Conservation (phyloP, 2,888 invertebrate genomes). For the Flexamia atlantica region DNA sequence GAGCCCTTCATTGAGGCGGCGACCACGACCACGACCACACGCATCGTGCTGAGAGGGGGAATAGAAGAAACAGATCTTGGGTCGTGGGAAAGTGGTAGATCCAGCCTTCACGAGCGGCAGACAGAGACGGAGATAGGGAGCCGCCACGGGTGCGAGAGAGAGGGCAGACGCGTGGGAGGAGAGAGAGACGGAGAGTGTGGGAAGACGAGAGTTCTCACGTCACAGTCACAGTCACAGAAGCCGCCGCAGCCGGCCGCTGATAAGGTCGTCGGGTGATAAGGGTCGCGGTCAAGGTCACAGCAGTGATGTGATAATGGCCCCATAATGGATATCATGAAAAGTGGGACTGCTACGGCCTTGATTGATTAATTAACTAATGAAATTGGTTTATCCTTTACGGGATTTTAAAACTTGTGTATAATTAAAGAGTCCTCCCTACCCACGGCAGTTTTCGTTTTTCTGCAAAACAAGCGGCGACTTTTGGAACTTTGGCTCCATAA, state of each 20-base stretch:
- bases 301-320: too few species aligned
- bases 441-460: too few species aligned
- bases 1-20: constrained; percentile 25
- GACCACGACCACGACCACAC: constrained; percentile 74
- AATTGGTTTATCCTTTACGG: too few species aligned
- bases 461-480: too few species aligned
- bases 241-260: not conserved
- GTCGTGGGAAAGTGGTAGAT: constrained; percentile 43
- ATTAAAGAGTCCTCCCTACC: too few species aligned
- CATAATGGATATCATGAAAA: too few species aligned
- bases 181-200: constrained; percentile 33
- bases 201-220: constrained; percentile 26
- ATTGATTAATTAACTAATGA: too few species aligned
- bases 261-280: not conserved
- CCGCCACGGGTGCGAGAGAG: not conserved
- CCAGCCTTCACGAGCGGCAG: constrained; percentile 15
- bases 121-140: not conserved
- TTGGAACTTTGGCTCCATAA: too few species aligned
- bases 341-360: too few species aligned
- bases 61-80: constrained; percentile 86
- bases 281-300: constrained; percentile 10
- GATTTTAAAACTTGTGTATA: too few species aligned
- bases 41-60: constrained; percentile 91
- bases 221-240: constrained; percentile 40
- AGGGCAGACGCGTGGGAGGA: constrained; percentile 2